Conservation (phyloP, 2,888 invertebrate genomes). For the Ashinkailepas kermadecensis region DNA sequence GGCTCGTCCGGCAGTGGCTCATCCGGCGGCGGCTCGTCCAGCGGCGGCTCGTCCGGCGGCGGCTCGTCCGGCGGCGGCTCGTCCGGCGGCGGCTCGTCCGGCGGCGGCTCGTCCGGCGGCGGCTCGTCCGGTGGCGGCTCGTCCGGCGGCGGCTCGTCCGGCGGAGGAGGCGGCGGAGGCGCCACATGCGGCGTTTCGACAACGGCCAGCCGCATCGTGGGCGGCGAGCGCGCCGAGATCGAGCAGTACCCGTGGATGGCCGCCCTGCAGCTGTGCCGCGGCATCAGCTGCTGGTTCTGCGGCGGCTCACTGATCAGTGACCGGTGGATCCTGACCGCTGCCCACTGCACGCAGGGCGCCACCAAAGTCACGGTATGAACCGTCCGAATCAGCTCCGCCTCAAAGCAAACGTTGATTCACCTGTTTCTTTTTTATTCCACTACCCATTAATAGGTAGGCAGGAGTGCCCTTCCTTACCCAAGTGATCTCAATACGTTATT, state of each 20-base stretch:
- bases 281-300: neutral
- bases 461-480: no score
- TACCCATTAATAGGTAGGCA: no score
- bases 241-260: constrained; percentile 20
- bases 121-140: neutral
- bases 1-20: neutral
- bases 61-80: neutral
- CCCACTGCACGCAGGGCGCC: neutral
- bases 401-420: no score
- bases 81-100: neutral
- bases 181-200: neutral
- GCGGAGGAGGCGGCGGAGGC: neutral
- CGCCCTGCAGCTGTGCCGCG: neutral
- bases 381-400: no score
- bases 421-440: no score
- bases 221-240: neutral
- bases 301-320: neutral
- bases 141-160: neutral
- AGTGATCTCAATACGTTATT: no score
- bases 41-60: neutral
- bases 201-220: neutral
- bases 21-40: no score
- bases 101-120: neutral
- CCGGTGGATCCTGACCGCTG: neutral
- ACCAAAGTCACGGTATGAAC: neutral